Conservation (phyloP, 2,113 vertebrate species). For the Bambusicola thoracicus region DNA sequence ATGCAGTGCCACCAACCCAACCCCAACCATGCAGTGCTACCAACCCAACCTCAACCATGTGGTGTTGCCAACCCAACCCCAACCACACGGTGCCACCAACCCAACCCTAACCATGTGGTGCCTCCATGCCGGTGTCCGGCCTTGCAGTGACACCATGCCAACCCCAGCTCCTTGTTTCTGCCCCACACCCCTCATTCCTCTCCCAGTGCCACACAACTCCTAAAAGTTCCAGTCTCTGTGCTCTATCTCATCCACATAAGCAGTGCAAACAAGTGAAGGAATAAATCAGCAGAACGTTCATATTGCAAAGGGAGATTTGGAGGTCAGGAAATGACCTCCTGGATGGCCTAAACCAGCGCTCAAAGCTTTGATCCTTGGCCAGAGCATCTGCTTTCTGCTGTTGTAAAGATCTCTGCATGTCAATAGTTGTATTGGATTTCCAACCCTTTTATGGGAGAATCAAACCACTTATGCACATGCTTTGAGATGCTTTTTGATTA, state of each 20-base stretch:
- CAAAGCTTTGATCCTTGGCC: background rate
- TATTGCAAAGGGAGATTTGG: background rate
- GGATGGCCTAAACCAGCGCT: background rate
- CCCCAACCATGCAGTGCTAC: too few relatives aligned
- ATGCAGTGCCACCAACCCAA: too few relatives aligned
- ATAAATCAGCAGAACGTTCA: background rate
- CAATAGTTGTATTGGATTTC: background rate
- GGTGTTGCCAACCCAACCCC: too few relatives aligned
- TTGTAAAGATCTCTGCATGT: background rate
- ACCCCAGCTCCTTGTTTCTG: background rate
- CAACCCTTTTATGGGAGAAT: background rate
- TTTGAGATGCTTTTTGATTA: background rate
- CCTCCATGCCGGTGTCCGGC: background rate
- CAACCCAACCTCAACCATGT: too few relatives aligned
- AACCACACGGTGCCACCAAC: too few relatives aligned
- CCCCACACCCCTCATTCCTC: background rate
- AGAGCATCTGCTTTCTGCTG: background rate
- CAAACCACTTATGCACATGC: background rate
- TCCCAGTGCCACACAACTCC: rapidly evolving
- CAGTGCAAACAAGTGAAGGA: too few relatives aligned
- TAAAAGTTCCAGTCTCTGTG: background rate
- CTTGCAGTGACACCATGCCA: too few relatives aligned
- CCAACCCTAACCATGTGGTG: too few relatives aligned
- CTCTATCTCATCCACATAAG: background rate
- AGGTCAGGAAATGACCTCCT: background rate